Evolutionary conservation across 2,113 vertebrate species (phyloP).

Genomic region (Saimiri boliviensis): DNA sequence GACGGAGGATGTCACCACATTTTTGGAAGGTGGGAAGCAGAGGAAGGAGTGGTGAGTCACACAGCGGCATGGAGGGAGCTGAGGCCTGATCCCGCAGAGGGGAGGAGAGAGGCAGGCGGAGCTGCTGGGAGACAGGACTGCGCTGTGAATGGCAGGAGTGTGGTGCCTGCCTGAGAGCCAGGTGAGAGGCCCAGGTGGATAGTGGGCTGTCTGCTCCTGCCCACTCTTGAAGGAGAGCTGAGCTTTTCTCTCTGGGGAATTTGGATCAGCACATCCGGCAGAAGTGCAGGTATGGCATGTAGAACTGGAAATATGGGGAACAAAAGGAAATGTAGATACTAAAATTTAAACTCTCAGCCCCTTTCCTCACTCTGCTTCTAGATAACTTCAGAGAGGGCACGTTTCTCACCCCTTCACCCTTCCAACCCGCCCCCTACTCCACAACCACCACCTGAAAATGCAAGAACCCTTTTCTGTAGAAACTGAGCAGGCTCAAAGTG

Average conservation of each 20-base stretch:
- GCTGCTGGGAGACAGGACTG: not conserved
- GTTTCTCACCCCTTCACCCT: no score
- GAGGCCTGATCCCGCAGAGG: not conserved
- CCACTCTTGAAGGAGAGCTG: not conserved
- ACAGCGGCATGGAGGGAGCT: not conserved
- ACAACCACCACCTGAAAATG: not conserved
- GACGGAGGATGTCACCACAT: not conserved
- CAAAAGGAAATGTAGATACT: not conserved
- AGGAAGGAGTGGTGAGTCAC: not conserved
- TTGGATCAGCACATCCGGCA: not conserved
- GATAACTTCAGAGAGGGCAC: not conserved
- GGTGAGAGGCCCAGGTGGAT: not conserved
- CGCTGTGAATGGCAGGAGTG: not conserved
- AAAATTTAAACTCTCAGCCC: not conserved
- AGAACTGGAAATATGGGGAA: not conserved
- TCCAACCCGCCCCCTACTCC: no score
- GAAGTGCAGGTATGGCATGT: not conserved
- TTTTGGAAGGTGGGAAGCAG: constrained; percentile 24
- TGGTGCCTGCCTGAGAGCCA: not conserved
- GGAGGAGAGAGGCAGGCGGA: not conserved
- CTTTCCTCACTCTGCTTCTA: not conserved
- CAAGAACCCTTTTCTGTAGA: not conserved
- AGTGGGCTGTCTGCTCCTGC: not conserved
- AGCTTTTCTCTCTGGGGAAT: not conserved
- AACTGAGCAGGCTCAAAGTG: not conserved